Percentiles rank a stretch among this genome's conserved stretches.
phyloP scores from a whole-genome alignment of 2,888 invertebrate species.

The Caenorhabditis auriculariae region DNA sequence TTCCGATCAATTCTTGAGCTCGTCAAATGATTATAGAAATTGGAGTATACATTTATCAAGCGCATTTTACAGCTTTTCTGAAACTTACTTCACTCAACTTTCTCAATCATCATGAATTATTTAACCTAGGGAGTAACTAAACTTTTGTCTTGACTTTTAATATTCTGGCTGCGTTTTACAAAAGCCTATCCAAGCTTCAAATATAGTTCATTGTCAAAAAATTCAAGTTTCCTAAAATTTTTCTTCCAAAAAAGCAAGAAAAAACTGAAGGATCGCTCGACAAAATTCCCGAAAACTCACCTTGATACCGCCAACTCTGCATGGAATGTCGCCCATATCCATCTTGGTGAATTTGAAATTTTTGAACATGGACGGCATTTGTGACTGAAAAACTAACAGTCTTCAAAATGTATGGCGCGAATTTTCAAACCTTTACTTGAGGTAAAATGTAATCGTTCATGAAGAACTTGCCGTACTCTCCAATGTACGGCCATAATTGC shows the following conservation, averaged over 20 bases:
- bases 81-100: too few relatives aligned
- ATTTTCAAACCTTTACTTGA: slow-evolving; percentile 65
- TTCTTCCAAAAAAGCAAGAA: background rate
- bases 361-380: slow-evolving; percentile 78
- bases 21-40: too few relatives aligned
- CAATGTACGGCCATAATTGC: slow-evolving; percentile 86
- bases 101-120: too few relatives aligned
- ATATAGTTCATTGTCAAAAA: background rate
- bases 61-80: too few relatives aligned
- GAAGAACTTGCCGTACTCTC: slow-evolving; percentile 81
- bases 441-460: slow-evolving; percentile 86
- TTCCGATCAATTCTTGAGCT: too few relatives aligned
- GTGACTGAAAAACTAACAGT: slow-evolving; percentile 67
- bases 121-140: too few relatives aligned
- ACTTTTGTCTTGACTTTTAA: background rate
- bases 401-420: too few relatives aligned
- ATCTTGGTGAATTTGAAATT: slow-evolving; percentile 92
- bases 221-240: background rate
- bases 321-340: slow-evolving; percentile 79
- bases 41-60: too few relatives aligned
- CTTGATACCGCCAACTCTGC: slow-evolving; percentile 62
- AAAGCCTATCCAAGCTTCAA: background rate
- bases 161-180: background rate
- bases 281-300: slow-evolving; percentile 70
- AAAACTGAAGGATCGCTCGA: background rate